Evolutionary conservation across 2,113 vertebrate genomes (phyloP), one percentile per base, ranked within the genome.

Genomic region (Campylomormyrus numenius): DNA sequence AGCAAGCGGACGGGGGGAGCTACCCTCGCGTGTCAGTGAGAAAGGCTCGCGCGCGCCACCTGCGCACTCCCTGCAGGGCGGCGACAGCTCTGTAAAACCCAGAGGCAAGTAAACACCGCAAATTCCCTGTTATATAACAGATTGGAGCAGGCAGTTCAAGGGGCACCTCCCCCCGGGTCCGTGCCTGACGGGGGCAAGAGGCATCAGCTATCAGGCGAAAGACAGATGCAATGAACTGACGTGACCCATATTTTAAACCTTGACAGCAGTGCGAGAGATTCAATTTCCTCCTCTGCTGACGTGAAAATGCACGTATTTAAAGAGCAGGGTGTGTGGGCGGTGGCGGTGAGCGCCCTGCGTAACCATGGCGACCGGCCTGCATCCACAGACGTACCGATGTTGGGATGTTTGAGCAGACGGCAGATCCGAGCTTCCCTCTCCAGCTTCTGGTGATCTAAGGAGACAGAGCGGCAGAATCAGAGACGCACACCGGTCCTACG

Each of bases 351-450:
- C 9, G 9, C 27, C 27, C 11, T 11, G 27, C 7, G 35, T 83
- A 46, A 19, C 39, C 42, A 45, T 85, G 39, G 21, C 83, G 17
- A 48, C 9, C 17, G 19, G 42, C 52, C 17, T 3, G 53, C 56
- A 42, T 42, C 31, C 15, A 58, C 42, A 74, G 62, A 88, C 97
- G 97, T 94, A 99, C 98, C 98, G 0, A 99, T 99, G 95, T 99
- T 99, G 92, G 98, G 94, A 90, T 99, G 98, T 91, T 99, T 99
- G 91, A 99, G 95, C 87, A 99, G 95, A 90, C 98, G 96, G 94
- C 98, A 99, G 94, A 99, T 99, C 1, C 98, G 95, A 0, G 98
- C 98, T 93, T 99, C 98, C 31, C 98, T 94, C 94, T 99, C 98
- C 95, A 99, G 95, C 89, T 99, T 99, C 96, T 99, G 98, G 92